These are phyloP conservation scores for Cyrtorhinus lividipennis DNA, from an alignment of 1,140 invertebrate genomes.

Conservation along the genomic window DNA sequence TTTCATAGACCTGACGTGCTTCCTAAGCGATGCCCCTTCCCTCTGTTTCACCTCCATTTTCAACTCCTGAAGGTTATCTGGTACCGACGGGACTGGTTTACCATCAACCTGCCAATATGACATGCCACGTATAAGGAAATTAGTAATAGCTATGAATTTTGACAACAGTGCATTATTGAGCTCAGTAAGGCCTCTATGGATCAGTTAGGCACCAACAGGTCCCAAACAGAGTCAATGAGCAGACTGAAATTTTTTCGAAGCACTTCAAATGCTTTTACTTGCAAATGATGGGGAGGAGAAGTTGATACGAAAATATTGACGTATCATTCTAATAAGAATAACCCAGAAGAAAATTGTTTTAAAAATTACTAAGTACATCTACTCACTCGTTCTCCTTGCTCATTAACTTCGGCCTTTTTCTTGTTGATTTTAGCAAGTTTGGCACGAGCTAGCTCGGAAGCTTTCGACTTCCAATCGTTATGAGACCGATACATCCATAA, in stretches of 20 bases:
- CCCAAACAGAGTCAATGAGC: no score
- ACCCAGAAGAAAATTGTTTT: neutral
- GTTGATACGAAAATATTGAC: neutral
- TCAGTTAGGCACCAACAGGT: no score
- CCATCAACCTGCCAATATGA: neutral
- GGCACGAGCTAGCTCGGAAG: neutral
- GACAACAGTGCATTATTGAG: no score
- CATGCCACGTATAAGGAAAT: no score
- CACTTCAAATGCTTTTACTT: no score
- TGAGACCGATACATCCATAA: neutral
- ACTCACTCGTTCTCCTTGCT: neutral
- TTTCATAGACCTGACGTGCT: neutral
- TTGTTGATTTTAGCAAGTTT: neutral
- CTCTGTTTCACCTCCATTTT: conserved; percentile 13
- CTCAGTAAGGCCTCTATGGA: no score
- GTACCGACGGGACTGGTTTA: neutral
- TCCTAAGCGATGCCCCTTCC: conserved; percentile 9
- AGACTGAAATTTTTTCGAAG: no score
- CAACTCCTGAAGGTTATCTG: neutral
- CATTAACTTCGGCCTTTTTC: neutral
- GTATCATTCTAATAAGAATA: neutral
- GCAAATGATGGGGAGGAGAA: no score
- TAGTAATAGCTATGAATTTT: no score
- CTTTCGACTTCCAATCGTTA: neutral
- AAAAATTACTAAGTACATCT: neutral